phyloP scores from a whole-genome alignment of 2,888 invertebrate species.

The Gerris lacustris region DNA sequence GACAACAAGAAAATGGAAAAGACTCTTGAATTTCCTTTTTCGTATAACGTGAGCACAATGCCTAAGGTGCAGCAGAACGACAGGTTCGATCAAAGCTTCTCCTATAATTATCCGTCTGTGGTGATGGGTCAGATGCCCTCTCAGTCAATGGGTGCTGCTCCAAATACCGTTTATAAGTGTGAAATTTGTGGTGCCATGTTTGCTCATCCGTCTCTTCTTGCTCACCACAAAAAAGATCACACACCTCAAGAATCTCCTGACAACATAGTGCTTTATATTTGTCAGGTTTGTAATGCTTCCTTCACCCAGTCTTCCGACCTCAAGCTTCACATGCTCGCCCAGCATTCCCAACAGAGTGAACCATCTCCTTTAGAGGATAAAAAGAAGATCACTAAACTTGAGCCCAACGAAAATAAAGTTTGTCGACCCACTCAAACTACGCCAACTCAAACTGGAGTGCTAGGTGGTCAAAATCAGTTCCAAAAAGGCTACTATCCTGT shows the following conservation, averaged over 20 bases:
- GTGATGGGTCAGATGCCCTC: conserved; percentile 53
- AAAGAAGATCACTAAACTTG: background rate
- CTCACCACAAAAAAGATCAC: conserved; percentile 74
- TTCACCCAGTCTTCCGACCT: conserved; percentile 41
- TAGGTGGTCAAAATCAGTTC: conserved; percentile 30
- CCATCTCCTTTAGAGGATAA: conserved; percentile 25
- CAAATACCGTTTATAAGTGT: conserved; percentile 70
- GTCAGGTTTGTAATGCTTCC: conserved; percentile 40
- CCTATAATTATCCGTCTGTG: conserved; percentile 67
- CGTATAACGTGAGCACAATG: conserved; percentile 42
- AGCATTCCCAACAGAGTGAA: conserved; percentile 15
- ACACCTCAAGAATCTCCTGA: conserved; percentile 47
- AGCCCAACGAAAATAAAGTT: conserved; percentile 26
- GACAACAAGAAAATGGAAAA: background rate
- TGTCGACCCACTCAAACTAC: conserved; percentile 32
- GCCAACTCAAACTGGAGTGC: conserved; percentile 24
- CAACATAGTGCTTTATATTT: conserved; percentile 25
- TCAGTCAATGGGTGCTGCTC: conserved; percentile 47
- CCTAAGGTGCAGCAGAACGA: conserved; percentile 37
- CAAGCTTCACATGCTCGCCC: conserved; percentile 38
- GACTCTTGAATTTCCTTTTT: conserved; percentile 39
- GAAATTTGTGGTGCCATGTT: conserved; percentile 79
- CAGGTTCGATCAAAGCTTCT: conserved; percentile 39
- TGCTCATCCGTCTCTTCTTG: conserved; percentile 65
- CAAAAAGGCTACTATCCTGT: conserved; percentile 56